Base-by-base conservation (phyloP, 2,113 vertebrate species). In the Crotalus viridis region DNA sequence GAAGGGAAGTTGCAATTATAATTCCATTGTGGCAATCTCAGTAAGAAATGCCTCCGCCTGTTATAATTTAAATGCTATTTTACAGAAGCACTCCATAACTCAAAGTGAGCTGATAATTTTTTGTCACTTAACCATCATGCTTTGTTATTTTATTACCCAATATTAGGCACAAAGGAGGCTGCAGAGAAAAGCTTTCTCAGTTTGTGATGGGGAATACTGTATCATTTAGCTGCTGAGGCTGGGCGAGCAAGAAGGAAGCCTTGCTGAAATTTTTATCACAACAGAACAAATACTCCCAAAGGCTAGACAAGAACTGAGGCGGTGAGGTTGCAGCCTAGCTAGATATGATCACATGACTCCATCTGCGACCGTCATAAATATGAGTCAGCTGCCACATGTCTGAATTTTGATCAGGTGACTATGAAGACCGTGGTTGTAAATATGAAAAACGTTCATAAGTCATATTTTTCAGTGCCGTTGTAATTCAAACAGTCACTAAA, bases 311-410 rank as follows among this genome's bases (percentile, higher is more conserved):
- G 22, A 33, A 1, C 4, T 85, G 3, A 87, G 95, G 96, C 97
- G 95, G 96, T 97, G 97, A 98, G 98, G 97, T 98, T 96, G 96
- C 92, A 91, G 54, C 54, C 92, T 90, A 93, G 96, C 92, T 90
- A 93, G 96, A 89, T 59, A 6, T 33, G 96, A 69, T 69, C 64
- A 69, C 28, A 15, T n/a, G 12, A 69, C 28, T 69, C 12, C 4
- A 5, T 6, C 64, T 15, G 64, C 28, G 6, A 69, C 64, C 1
- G 0, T n/a, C 64, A 69, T n/a, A 69, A 69, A 69, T 33, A 69
- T 2, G 12, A 69, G 12, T 33, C 64, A 69, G 28, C 15, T 69
- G 64, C 28, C 64, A 59, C 4, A 0, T 10, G 1, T 64, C 10
- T 64, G 26, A 69, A 69, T 69, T n/a, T 69, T 69, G 28, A 15